Evolutionary conservation across 2,888 invertebrate genomes (phyloP), one percentile per base, ranked within the genome.

Genomic region (Drosophila subsilvestris): DNA sequence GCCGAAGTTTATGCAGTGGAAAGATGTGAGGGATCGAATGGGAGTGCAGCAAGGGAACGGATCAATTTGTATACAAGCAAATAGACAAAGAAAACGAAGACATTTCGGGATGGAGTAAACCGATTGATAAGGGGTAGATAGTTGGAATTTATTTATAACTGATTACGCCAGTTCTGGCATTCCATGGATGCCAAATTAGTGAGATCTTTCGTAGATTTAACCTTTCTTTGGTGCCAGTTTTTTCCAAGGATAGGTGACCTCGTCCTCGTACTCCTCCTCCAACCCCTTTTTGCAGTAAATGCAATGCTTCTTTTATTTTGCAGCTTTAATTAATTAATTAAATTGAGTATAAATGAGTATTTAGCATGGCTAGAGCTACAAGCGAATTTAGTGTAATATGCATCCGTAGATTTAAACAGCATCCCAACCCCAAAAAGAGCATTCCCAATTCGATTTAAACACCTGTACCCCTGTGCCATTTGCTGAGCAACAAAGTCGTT

Each of bases 231-330:
- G 5, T 45, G 18, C 18, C 14, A 8, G 20, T n/a, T 37, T n/a
- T n/a, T 8, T 6, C 18, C 8, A 18, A 29, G 29, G 17, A 18
- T 18, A 1, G 1, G 17, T 5, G 25, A 25, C 4, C 25, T 6
- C 25, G 3, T 25, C n/a, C 18, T 14, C 12, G 10, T 27, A 2
- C 10, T 14, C 32, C 20, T 45, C 51, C 45, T 61, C 54, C 45
- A 43, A n/a, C 71, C 63, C 75, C 25, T 6, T 6, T 25, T 5
- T 25, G 25, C 25, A 73, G 79, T 88, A 48, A 88, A 79, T 75
- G 86, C 88, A 83, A 67, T 88, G 82, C 77, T 82, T 88, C 86
- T 88, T 83, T 86, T 83, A 78, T 86, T 83, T 86, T 88, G 86
- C 84, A 62, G 76, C 71, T 88, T 83, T n/a, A n/a, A n/a, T n/a